Percentiles rank a stretch among this genome's conserved stretches.
phyloP scores from a whole-genome alignment of 1,140 invertebrate species.

The Caenorhabditis briggsae region DNA sequence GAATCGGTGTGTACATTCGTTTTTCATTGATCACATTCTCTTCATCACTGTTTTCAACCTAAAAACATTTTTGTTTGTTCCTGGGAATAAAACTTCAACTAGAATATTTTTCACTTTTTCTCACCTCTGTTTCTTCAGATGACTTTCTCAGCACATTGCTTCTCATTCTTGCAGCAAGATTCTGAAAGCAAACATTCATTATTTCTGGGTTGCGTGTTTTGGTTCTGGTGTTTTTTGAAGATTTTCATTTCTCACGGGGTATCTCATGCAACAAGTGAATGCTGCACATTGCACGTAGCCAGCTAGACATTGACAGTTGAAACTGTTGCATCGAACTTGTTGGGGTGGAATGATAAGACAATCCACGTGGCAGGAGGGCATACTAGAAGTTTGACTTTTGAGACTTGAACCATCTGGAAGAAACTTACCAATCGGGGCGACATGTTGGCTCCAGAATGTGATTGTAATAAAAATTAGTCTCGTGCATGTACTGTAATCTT shows the following conservation, averaged over 20 bases:
- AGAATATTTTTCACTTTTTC: not conserved
- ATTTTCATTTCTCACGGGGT: conserved; percentile 17
- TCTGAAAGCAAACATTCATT: conserved; percentile 1
- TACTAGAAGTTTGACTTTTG: not conserved
- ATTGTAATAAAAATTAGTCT: not conserved
- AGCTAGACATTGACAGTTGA: conserved; percentile 22
- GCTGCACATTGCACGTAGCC: conserved; percentile 45
- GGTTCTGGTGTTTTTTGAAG: not conserved
- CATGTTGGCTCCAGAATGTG: conserved; percentile 28
- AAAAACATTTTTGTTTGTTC: not conserved
- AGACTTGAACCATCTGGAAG: not conserved
- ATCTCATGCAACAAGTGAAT: conserved; percentile 45
- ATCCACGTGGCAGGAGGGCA: conserved; percentile 28
- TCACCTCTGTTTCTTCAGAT: conserved; percentile 42
- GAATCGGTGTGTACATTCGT: conserved; percentile 5
- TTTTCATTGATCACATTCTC: conserved; percentile 16
- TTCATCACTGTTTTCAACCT: not conserved
- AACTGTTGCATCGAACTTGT: conserved; percentile 44
- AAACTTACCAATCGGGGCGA: conserved; percentile 3
- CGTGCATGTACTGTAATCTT: conserved; percentile 34
- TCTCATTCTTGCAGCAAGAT: conserved; percentile 30
- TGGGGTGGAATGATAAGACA: conserved; percentile 25
- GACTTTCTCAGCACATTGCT: conserved; percentile 5
- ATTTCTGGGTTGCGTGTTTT: not conserved
- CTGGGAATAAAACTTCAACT: not conserved